Conservation (phyloP, 2,888 invertebrate species). For the Acleris laterana region DNA sequence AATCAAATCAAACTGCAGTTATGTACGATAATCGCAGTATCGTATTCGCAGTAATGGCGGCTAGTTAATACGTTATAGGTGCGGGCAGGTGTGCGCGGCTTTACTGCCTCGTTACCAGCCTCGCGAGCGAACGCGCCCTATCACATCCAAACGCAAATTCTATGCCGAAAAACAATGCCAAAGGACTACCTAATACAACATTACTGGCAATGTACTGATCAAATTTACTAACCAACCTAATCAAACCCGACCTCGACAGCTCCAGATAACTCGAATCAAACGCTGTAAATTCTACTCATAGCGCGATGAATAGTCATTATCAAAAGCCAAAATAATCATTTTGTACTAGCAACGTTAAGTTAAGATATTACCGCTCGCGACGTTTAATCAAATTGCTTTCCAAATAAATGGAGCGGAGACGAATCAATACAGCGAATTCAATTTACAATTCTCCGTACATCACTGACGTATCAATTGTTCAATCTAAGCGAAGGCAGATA, state of each 20-base stretch:
- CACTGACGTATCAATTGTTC: constrained; percentile 82
- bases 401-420: constrained; percentile 76
- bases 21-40: constrained; percentile 62
- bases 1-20: constrained; percentile 55
- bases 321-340: constrained; percentile 41
- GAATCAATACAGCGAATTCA: constrained; percentile 80
- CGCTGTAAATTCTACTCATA: neutral
- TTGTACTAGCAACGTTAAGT: constrained; percentile 62
- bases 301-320: neutral
- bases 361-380: constrained; percentile 63
- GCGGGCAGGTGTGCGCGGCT: constrained; percentile 71
- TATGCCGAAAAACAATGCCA: constrained; percentile 27
- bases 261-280: neutral
- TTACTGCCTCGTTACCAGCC: constrained; percentile 68
- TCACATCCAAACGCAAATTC: constrained; percentile 36
- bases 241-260: neutral
- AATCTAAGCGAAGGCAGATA: constrained; percentile 80
- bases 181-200: constrained; percentile 7
- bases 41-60: constrained; percentile 65
- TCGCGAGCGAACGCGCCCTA: constrained; percentile 5
- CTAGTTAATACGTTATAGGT: constrained; percentile 75
- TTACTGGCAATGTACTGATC: neutral
- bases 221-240: neutral
- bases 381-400: constrained; percentile 76
- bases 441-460: constrained; percentile 81